A percentile compares a stretch with the other conserved stretches of the same genome.
Conservation (phyloP, 1,140 invertebrate species). For the Bacillus rossius region DNA sequence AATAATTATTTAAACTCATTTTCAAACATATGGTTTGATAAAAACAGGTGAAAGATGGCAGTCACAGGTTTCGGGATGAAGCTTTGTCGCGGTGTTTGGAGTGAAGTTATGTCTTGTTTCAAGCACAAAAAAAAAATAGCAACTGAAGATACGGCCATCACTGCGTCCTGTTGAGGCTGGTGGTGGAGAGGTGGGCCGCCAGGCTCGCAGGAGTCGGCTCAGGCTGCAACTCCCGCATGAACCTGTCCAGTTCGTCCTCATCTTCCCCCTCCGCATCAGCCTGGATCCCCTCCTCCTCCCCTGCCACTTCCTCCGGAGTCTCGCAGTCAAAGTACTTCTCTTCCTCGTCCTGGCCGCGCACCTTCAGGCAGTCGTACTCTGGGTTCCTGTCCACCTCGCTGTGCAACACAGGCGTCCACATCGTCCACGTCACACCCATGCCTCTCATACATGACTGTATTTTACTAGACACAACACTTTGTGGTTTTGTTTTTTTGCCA, state of each 20-base stretch:
- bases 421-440: background rate
- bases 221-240: slow-evolving; percentile 58
- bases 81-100: too few relatives aligned
- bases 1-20: too few relatives aligned
- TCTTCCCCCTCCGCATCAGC: slow-evolving; percentile 25
- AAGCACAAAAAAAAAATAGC: too few relatives aligned
- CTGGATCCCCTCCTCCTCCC: slow-evolving; percentile 31
- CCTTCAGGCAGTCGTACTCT: slow-evolving; percentile 69
- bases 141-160: too few relatives aligned
- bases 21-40: too few relatives aligned
- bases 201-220: slow-evolving; percentile 2
- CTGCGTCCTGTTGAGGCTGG: too few relatives aligned
- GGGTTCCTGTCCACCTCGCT: slow-evolving; percentile 67
- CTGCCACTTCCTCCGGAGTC: slow-evolving; percentile 49
- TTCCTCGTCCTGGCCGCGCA: slow-evolving; percentile 68
- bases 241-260: slow-evolving; percentile 67
- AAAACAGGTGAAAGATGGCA: too few relatives aligned
- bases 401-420: slow-evolving; percentile 21
- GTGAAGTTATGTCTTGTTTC: too few relatives aligned
- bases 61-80: too few relatives aligned
- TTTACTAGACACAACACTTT: background rate
- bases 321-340: slow-evolving; percentile 87
- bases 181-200: background rate
- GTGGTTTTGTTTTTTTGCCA: background rate
- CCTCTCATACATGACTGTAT: background rate